Percentiles rank a stretch among this genome's conserved stretches.
phyloP scores from a whole-genome alignment of 92 coral and sea anemone genomes.

The Desmophyllum pertusum region DNA sequence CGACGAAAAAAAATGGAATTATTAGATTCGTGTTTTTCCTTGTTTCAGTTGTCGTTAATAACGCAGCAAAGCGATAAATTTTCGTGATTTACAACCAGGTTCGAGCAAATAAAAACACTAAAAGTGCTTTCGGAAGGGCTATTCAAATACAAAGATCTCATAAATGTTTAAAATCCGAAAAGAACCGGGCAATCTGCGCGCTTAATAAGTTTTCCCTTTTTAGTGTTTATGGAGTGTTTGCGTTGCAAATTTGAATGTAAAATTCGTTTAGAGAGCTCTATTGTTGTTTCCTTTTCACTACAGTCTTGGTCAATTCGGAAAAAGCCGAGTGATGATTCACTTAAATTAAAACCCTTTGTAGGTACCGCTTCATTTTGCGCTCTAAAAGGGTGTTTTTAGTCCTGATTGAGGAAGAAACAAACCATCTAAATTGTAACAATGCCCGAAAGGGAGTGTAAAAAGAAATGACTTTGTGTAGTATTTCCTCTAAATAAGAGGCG shows the following conservation, averaged over 20 bases:
- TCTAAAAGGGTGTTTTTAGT: conserved; percentile 36
- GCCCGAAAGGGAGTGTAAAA: conserved; percentile 35
- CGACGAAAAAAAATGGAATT: not conserved
- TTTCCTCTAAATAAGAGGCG: conserved; percentile 44
- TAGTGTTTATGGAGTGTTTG: conserved; percentile 31
- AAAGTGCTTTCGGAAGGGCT: conserved; percentile 25
- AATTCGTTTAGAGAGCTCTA: conserved; percentile 16
- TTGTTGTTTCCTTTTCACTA: conserved; percentile 21
- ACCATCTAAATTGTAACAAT: conserved; percentile 42
- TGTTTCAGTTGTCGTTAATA: not conserved
- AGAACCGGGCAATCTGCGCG: conserved; percentile 31
- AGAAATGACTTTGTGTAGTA: conserved; percentile 33
- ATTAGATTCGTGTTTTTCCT: too few relatives aligned
- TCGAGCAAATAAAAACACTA: conserved; percentile 7
- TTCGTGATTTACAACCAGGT: conserved; percentile 12
- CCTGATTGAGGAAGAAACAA: conserved; percentile 49
- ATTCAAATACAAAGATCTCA: conserved; percentile 39
- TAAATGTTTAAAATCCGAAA: conserved; percentile 35
- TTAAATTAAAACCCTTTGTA: conserved; percentile 43
- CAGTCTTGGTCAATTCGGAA: conserved; percentile 26
- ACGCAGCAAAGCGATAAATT: not conserved
- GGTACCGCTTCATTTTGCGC: conserved; percentile 46
- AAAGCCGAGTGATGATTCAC: conserved; percentile 35
- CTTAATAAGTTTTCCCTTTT: conserved; percentile 24
- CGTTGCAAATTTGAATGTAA: conserved; percentile 25